These are phyloP conservation scores for Xyliphius kryptos DNA, from an alignment of 2,113 vertebrate species.

Conservation along the genomic window DNA sequence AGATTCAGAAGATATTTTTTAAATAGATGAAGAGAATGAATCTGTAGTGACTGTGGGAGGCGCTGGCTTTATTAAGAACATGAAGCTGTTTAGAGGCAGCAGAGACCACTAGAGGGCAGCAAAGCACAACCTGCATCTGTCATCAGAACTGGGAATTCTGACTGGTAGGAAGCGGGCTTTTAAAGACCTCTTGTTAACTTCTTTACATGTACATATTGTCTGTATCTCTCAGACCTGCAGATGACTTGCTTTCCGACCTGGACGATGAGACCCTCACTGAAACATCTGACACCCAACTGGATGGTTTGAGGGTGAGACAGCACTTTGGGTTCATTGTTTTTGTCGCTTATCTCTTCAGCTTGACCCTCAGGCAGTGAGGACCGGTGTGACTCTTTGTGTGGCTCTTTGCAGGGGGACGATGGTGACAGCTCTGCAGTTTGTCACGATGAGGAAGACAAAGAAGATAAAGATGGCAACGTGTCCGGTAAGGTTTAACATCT, in stretches of 20 bases:
- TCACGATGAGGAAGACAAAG: constrained; percentile 44
- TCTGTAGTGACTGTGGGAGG: too few species aligned
- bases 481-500: constrained; percentile 47
- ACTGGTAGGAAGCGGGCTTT: too few species aligned
- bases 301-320: constrained; percentile 53
- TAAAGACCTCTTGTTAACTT: too few species aligned
- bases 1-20: too few species aligned
- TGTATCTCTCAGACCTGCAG: constrained; percentile 49
- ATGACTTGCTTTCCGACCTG: constrained; percentile 55
- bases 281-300: constrained; percentile 41
- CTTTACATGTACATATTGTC: too few species aligned
- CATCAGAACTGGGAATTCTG: too few species aligned
- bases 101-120: too few species aligned
- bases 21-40: too few species aligned
- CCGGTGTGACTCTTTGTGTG: constrained; percentile 4
- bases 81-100: too few species aligned
- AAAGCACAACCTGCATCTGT: too few species aligned
- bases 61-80: too few species aligned
- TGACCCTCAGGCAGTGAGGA: neutral
- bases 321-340: neutral
- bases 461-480: constrained; percentile 49
- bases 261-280: constrained; percentile 50
- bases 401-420: constrained; percentile 45
- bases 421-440: constrained; percentile 24
- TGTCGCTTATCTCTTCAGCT: neutral